Base-by-base conservation (phyloP, 2,888 invertebrate species). In the Rhingia rostrata region DNA sequence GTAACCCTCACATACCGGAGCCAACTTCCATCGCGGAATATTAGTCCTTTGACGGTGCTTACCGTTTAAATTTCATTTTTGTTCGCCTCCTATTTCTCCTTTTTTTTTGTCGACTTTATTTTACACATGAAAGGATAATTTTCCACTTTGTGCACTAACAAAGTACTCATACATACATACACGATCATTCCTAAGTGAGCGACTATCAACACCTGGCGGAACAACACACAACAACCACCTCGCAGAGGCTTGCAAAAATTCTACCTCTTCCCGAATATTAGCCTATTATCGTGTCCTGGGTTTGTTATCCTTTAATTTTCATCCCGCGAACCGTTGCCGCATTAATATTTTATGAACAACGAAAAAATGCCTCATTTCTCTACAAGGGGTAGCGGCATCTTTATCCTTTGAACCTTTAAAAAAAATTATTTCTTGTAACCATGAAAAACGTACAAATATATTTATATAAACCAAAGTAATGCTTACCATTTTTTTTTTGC, bases 401-500 rank as follows among this genome's bases (percentile, higher is more conserved):
- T 49, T 6, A 2, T 33, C 41, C 32, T 43, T 60, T 30, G 6
- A 22, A 22, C 22, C 22, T 22, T 22, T 22, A 1, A 22, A 22
- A 2, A 1, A 22, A 22, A 22, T 2, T 2, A n/a, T n/a, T n/a
- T n/a, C 2, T 22, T 22, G 22, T 22, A 22, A 22, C 22, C 1
- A 22, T 2, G 2, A 22, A 22, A 22, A 2, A 22, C 22, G 2
- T 22, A 1, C 22, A 2, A 22, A 22, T 22, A 22, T 22, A 2
- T 22, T 22, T 22, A 22, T 22, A 22, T 22, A 22, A 22, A 22
- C 22, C 22, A 22, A 22, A 51, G 63, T 74, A 81, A 69, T 64
- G 49, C 32, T 51, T 39, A 37, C 37, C 45, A 5, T 60, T 63
- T 63, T 64, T 9, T 72, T 56, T 9, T 77, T 88, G 53, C 92